Evolutionary conservation across 2,888 invertebrate genomes (phyloP).

Genomic region (Dasysyrphus albostriatus): DNA sequence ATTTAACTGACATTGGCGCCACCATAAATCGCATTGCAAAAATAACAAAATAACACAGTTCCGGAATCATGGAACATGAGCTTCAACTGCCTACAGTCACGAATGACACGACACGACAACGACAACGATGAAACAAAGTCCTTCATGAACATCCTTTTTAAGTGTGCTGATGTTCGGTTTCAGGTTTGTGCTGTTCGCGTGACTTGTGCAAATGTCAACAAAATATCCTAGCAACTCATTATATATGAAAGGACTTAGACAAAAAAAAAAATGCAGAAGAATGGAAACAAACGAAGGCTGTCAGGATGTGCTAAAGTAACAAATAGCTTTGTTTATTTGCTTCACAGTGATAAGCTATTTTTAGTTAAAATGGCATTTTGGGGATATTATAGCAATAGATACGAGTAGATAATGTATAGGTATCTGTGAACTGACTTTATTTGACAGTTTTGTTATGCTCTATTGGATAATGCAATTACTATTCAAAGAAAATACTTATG

Average conservation of each 20-base stretch:
- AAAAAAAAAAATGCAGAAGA: constrained; percentile 10
- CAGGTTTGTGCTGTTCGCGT: constrained; percentile 41
- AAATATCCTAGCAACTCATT: constrained; percentile 74
- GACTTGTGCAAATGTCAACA: constrained; percentile 75
- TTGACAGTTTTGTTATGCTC: constrained; percentile 1
- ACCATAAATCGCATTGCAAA: constrained; percentile 72
- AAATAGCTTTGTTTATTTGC: constrained; percentile 60
- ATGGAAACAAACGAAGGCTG: constrained; percentile 28
- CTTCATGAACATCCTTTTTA: constrained; percentile 64
- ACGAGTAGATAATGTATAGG: not conserved
- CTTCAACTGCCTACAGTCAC: constrained; percentile 65
- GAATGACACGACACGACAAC: constrained; percentile 31
- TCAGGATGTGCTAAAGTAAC: constrained; percentile 69
- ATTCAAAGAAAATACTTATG: not conserved
- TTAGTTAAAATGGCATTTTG: constrained; percentile 33
- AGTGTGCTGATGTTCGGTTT: constrained; percentile 45
- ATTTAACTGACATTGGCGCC: constrained; percentile 75
- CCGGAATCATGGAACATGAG: constrained; percentile 70
- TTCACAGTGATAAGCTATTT: constrained; percentile 44
- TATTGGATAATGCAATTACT: not conserved
- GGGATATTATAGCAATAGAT: not conserved
- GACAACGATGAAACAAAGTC: constrained; percentile 31
- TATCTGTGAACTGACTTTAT: constrained; percentile 12
- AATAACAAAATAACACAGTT: constrained; percentile 43
- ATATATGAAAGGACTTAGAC: constrained; percentile 31